Evolutionary conservation across 2,797 vertebrate species (phyloP).

Genomic region (Sarcophilus harrisii): DNA sequence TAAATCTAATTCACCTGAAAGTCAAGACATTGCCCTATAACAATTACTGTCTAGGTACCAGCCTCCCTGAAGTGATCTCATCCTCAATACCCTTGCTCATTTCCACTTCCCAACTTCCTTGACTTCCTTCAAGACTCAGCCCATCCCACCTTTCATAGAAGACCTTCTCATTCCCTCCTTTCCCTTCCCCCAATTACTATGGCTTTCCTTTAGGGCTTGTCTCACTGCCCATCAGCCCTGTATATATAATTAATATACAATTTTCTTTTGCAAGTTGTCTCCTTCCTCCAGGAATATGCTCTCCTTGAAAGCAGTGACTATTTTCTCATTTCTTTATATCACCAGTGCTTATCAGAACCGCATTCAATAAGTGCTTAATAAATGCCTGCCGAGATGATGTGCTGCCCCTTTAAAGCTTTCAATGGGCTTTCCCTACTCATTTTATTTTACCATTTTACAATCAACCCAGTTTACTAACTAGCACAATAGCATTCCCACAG

Average conservation of each 20-base stretch:
- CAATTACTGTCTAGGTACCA: background rate
- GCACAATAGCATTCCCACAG: background rate
- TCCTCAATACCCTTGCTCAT: background rate
- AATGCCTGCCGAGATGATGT: background rate
- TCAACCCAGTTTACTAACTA: background rate
- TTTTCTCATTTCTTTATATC: background rate
- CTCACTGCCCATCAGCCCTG: background rate
- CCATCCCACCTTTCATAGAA: background rate
- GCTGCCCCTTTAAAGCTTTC: background rate
- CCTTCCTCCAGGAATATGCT: background rate
- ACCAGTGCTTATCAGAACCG: background rate
- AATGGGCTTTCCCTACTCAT: background rate
- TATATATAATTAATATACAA: no score
- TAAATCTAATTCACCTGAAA: background rate
- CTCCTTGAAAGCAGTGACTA: no score
- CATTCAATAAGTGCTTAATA: background rate
- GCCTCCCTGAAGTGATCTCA: background rate
- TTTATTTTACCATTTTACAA: no score
- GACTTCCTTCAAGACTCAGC: background rate
- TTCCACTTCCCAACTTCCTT: background rate
- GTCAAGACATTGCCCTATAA: background rate
- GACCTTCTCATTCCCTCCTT: background rate
- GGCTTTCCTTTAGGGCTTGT: background rate
- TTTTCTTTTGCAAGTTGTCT: background rate
- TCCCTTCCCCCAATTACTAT: no score